Base-by-base conservation (phyloP, 1,140 invertebrate species). In the Galendromus occidentalis region DNA sequence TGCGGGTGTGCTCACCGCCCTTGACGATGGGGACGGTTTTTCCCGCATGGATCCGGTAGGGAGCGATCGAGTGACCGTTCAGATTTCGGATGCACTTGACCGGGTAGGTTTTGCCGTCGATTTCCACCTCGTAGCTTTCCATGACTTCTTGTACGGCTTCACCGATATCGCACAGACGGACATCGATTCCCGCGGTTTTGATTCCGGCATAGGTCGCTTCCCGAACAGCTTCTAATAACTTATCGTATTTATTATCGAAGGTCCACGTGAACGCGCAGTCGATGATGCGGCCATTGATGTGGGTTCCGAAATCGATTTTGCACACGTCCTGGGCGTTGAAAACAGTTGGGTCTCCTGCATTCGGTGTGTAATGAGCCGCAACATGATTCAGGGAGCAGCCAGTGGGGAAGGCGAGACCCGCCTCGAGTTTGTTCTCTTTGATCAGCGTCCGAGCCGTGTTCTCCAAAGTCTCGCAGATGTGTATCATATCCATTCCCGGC, bases 1-100 rank as follows among this genome's bases (percentile, higher is more conserved):
- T 99, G 65, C 86, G 83, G 6, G 87, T 93, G 1, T 87, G 86
- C 75, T 98, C 95, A 0, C 95, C 96, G 20, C 95, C 95, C 76
- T 96, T 98, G 0, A 99, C 95, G 73, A 99, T 98, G 4, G 96
- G 96, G 7, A 99, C 96, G 9, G 95, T 98, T 80, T 99, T 99
- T 1, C 96, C 96, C 64, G 92, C 91, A 78, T 99, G 96, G 72
- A 99, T 98, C 70, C 87, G 83, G 76, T 98, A 99, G 18, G 90
- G 91, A 68, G 88, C 87, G 72, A 99, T 96, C 5, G 92, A 96
- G 76, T 99, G 96, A 14, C 95, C 95, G 80, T 97, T 97, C 44
- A 98, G 81, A 79, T 99, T 99, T 51, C 96, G 82, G 71, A 99
- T 99, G 1, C 92, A 87, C 77, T 97, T 98, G 4, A 98, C 87